phyloP scores from a whole-genome alignment of 2,113 vertebrate genomes.

The Semnornis frantzii region DNA sequence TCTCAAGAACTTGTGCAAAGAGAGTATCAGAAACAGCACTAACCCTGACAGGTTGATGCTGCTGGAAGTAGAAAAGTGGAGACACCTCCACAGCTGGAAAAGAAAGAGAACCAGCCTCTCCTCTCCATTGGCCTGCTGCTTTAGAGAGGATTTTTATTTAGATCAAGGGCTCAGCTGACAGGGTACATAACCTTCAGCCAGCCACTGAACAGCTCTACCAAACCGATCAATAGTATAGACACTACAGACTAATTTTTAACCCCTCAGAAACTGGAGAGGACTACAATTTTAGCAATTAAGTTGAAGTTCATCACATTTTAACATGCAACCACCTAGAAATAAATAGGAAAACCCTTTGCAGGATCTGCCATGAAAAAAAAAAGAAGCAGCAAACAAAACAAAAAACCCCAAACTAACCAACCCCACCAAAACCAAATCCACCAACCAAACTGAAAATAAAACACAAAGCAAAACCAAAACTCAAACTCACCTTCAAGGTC shows the following conservation, averaged over 20 bases:
- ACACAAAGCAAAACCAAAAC: neutral
- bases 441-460: neutral
- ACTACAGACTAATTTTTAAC: slow-evolving; percentile 58
- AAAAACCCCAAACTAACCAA: neutral
- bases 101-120: slow-evolving; percentile 49
- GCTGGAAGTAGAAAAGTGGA: slow-evolving; percentile 27
- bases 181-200: slow-evolving; percentile 57
- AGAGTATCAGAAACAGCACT: neutral
- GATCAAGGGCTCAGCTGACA: slow-evolving; percentile 59
- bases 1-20: neutral
- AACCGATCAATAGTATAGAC: slow-evolving; percentile 49
- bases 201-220: slow-evolving; percentile 23
- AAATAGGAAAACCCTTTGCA: neutral
- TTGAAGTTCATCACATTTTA: neutral
- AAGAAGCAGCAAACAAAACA: neutral
- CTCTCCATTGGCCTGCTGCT: slow-evolving; percentile 55
- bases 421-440: slow-evolving; percentile 76
- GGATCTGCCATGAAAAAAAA: neutral
- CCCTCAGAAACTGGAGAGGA: neutral
- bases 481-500: slow-evolving; percentile 89
- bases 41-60: slow-evolving; percentile 43
- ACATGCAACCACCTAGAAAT: neutral
- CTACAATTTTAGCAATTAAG: neutral
- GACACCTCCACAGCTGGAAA: slow-evolving; percentile 42
- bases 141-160: slow-evolving; percentile 61